Evolutionary conservation across 2,888 invertebrate species (phyloP), one percentile per base, ranked within the genome.

Genomic region (Ectemnius cavifrons): DNA sequence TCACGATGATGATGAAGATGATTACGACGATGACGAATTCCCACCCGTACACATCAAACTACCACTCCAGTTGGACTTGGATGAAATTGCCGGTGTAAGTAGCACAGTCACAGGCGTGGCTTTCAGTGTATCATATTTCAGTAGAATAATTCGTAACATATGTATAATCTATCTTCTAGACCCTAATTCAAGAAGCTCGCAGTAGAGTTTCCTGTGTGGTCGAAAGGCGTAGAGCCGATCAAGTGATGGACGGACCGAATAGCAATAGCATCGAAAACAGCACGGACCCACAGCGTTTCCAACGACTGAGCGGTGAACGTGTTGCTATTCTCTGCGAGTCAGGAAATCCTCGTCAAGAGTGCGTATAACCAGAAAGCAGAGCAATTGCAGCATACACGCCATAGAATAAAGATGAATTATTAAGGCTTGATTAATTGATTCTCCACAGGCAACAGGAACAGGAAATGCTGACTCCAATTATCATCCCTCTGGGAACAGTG

Each of bases 191-290:
- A 80, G 92, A 92, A 80, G 92, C 92, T 71, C 90, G 92, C 62
- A 96, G 96, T 73, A 95, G 95, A 91, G 97, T 97, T 95, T 97
- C 97, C 91, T 97, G 97, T 91, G 94, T 97, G 23, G 96, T 97
- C 57, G 97, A 97, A 91, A 95, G 96, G 89, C 95, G 96, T 83
- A 94, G 94, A 79, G 94, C 95, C 65, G 97, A 97, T 87, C 96
- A 97, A 90, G 93, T 97, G 37, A 95, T 96, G 89, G 96, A 97
- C 82, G 94, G 95, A 79, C 93, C 94, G 81, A 94, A 94, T 37
- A 95, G 95, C 59, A 95, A 95, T 61, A 77, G 76, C 52, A 94
- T 96, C 85, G 96, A 96, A 81, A 94, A 95, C 85, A 94, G 93
- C 75, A 95, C 95, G 45, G 95, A 95, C 89, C 95, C 95, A 5